phyloP scores from a whole-genome alignment of 1,140 invertebrate genomes.

The Eriosoma lanigerum region DNA sequence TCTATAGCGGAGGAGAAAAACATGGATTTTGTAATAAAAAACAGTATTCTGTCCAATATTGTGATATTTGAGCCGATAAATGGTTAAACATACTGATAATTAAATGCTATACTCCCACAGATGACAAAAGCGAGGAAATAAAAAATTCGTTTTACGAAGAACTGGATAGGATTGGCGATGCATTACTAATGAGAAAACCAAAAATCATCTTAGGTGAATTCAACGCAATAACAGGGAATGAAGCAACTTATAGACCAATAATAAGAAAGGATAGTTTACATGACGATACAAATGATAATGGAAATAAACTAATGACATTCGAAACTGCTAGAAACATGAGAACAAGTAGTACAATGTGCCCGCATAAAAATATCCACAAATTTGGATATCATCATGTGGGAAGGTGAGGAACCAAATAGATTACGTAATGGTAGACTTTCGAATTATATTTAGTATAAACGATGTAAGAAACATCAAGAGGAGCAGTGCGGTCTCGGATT shows the following conservation, averaged over 20 bases:
- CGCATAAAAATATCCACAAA: conserved; percentile 34
- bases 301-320: not conserved
- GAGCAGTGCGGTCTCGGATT: not conserved
- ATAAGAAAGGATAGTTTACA: conserved; percentile 1
- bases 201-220: not conserved
- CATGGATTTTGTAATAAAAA: not conserved
- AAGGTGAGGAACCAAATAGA: conserved; percentile 53
- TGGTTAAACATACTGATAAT: not conserved
- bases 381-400: conserved; percentile 53
- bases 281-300: not conserved
- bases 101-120: conserved; percentile 46
- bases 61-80: conserved; percentile 13
- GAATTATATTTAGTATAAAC: not conserved
- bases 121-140: conserved; percentile 12
- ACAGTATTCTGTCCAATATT: not conserved
- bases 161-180: not conserved
- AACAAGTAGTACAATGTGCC: conserved; percentile 15
- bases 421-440: conserved; percentile 49
- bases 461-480: conserved; percentile 11
- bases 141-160: conserved; percentile 19
- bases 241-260: not conserved
- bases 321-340: not conserved
- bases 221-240: not conserved
- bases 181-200: not conserved
- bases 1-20: conserved; percentile 6